Conservation (phyloP, 2,113 vertebrate genomes). For the Ameiurus melas region DNA sequence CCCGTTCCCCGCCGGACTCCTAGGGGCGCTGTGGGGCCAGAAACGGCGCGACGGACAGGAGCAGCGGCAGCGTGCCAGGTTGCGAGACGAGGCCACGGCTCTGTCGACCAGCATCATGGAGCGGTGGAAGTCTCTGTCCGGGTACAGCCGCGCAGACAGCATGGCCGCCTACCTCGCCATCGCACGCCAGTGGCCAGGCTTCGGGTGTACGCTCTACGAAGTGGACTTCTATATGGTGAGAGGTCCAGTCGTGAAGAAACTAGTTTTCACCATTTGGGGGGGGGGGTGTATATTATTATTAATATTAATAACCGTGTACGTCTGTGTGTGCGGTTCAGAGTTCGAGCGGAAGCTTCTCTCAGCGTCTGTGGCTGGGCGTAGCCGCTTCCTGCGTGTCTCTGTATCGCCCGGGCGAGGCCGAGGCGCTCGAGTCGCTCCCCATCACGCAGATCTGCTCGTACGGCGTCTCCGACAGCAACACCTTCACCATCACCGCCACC, state of each 20-base stretch:
- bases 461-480: constrained; percentile 82
- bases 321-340: constrained; percentile 67
- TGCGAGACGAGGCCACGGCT: constrained; percentile 79
- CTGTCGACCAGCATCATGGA: constrained; percentile 82
- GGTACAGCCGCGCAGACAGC: constrained; percentile 83
- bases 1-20: constrained; percentile 72
- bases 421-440: constrained; percentile 85
- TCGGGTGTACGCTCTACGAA: constrained; percentile 91
- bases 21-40: constrained; percentile 84
- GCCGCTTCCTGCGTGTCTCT: constrained; percentile 85
- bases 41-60: constrained; percentile 82
- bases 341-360: constrained; percentile 75
- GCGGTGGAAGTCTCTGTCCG: constrained; percentile 85
- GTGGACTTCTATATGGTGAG: constrained; percentile 89
- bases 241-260: constrained; percentile 55
- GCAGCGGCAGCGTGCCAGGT: constrained; percentile 72
- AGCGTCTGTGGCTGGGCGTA: constrained; percentile 86
- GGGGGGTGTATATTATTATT: not conserved
- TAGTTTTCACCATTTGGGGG: not conserved
- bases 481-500: constrained; percentile 82
- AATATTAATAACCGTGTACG: too few species aligned
- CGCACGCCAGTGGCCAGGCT: constrained; percentile 88
- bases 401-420: constrained; percentile 84
- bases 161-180: constrained; percentile 88
- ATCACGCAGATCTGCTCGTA: constrained; percentile 89